Evolutionary conservation across 2,888 invertebrate genomes (phyloP).

Genomic region (Hipparchia semele): DNA sequence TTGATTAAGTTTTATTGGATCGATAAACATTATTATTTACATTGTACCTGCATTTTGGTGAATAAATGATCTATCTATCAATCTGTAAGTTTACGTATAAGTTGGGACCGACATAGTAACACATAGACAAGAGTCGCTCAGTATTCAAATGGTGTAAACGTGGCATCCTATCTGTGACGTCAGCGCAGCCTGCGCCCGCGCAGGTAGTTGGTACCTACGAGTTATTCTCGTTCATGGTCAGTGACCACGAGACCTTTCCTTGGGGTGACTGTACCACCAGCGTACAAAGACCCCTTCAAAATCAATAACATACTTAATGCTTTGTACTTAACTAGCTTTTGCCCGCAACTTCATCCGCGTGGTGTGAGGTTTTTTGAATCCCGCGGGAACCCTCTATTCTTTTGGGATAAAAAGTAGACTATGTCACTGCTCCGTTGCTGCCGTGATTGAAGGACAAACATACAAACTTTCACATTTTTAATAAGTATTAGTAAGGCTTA

Average conservation of each 20-base stretch:
- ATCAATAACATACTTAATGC: background rate
- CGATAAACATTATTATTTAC: no score
- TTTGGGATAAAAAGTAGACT: no score
- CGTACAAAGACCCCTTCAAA: constrained; percentile 49
- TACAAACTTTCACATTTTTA: no score
- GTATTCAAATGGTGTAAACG: constrained; percentile 30
- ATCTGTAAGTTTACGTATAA: background rate
- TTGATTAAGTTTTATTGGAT: no score
- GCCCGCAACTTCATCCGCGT: background rate
- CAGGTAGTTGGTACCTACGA: constrained; percentile 59
- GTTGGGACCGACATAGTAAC: constrained; percentile 1
- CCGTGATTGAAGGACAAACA: no score
- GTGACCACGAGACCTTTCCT: constrained; percentile 78
- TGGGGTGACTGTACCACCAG: constrained; percentile 78
- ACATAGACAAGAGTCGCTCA: background rate
- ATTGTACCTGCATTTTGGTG: no score
- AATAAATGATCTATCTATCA: no score
- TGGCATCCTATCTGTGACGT: constrained; percentile 59
- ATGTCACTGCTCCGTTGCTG: no score
- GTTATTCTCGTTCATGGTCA: constrained; percentile 79
- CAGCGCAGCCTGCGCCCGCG: constrained; percentile 59
- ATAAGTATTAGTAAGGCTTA: no score
- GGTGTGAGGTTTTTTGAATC: no score
- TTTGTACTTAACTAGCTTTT: background rate
- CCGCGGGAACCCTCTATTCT: no score